Evolutionary conservation across 2,888 invertebrate species (phyloP), one percentile per base, ranked within the genome.

Genomic region (Conomelus anceps): DNA sequence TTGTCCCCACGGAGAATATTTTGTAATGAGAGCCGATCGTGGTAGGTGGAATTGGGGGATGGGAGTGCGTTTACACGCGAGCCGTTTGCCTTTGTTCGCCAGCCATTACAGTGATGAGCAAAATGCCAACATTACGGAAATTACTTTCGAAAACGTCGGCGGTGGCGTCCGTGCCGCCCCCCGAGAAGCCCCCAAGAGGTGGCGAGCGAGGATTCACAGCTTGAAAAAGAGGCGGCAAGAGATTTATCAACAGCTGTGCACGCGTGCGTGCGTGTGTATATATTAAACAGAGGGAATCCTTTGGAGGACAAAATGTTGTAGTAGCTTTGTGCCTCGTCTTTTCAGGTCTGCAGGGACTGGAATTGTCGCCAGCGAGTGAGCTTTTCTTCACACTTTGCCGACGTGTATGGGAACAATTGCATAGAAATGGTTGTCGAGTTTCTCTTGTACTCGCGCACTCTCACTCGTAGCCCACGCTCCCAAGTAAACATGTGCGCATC

Each of bases 41-140:
- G 86, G 23, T 22, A 86, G 26, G 22, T 26, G 26, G 86, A 23
- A 24, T 22, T 20, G 84, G 63, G n/a, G 26, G 88, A 23, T 22
- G 26, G 34, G 41, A 23, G 41, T 85, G 84, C 85, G 85, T 88
- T 22, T 6, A 22, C 29, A 29, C 85, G 88, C 85, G 88, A 63
- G 41, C 63, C 84, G 88, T 22, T 22, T 0, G 26, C 20, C 85
- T 85, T 88, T 88, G 88, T 88, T 88, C 88, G 84, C 85, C 26
- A 29, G 85, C 89, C 90, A 90, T 90, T 90, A 90, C 89, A 86
- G 85, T 88, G 89, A 90, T 89, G 85, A 87, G 86, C 85, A 34
- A 24, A 22, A 87, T 88, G 34, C 89, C 89, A 87, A 88, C 90
- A 90, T 90, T 90, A 90, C 90, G 89, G 85, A 89, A 90, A 90